phyloP scores from a whole-genome alignment of 2,888 invertebrate species.

The Erebia aethiops region DNA sequence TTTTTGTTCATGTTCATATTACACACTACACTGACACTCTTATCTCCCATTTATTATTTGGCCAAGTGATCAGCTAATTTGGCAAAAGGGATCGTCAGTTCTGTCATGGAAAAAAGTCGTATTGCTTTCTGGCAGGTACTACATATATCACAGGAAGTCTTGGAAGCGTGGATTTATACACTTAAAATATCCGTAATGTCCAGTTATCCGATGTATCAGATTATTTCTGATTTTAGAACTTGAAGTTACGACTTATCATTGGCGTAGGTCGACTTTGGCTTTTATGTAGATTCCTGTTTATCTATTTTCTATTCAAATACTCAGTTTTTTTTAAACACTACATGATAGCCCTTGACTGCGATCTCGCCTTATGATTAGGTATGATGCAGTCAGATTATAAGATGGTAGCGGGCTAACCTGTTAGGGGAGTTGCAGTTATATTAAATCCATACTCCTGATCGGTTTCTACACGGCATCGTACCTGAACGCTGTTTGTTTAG shows the following conservation, averaged over 20 bases:
- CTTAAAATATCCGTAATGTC: not conserved
- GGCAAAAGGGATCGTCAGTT: not conserved
- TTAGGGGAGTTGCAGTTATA: too few species aligned
- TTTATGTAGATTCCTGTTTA: too few species aligned
- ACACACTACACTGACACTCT: not conserved
- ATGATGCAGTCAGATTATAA: too few species aligned
- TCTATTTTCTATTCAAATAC: too few species aligned
- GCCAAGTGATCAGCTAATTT: not conserved
- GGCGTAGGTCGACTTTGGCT: not conserved
- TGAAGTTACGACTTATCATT: not conserved
- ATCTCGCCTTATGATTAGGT: too few species aligned
- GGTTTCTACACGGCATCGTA: too few species aligned
- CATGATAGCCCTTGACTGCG: too few species aligned
- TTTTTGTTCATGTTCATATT: too few species aligned
- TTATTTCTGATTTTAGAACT: not conserved
- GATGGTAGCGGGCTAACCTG: too few species aligned
- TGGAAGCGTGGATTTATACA: not conserved
- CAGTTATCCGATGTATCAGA: not conserved
- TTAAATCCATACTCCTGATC: too few species aligned
- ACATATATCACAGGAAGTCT: conserved; percentile 1
- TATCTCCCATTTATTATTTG: not conserved
- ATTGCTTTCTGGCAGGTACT: not conserved
- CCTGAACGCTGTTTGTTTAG: too few species aligned
- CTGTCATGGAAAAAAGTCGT: not conserved
- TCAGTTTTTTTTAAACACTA: too few species aligned